A percentile compares a stretch with the other conserved stretches of the same genome.
These are phyloP conservation scores for Pardosa pseudoannulata DNA, from an alignment of 2,888 invertebrate genomes.

Conservation along the genomic window DNA sequence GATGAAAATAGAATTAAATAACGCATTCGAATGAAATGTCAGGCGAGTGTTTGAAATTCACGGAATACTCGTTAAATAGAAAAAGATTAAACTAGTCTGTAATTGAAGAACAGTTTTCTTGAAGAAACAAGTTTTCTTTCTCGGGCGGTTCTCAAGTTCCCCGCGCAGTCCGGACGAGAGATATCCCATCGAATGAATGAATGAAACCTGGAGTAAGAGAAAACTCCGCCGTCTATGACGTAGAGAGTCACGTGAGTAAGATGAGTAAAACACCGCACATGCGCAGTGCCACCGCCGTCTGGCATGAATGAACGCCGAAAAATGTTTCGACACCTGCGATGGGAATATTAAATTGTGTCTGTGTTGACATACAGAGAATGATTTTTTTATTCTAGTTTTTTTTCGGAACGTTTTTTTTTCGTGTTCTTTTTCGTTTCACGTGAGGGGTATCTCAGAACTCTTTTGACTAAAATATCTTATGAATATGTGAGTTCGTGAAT, in stretches of 20 bases:
- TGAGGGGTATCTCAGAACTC: no score
- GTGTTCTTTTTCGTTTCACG: no score
- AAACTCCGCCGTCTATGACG: conserved; percentile 3
- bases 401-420: no score
- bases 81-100: neutral
- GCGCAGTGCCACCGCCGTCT: neutral
- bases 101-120: neutral
- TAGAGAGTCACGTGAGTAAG: neutral
- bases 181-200: neutral
- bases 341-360: neutral
- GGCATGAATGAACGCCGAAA: conserved; percentile 14
- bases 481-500: no score
- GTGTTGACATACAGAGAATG: neutral
- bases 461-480: no score
- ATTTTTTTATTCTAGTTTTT: neutral
- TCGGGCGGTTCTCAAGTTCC: neutral
- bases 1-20: neutral
- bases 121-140: neutral
- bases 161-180: neutral
- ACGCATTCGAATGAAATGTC: neutral
- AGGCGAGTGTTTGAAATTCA: neutral
- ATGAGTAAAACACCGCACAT: conserved; percentile 11
- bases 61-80: neutral
- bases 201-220: conserved; percentile 12
- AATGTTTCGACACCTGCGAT: conserved; percentile 8